Evolutionary conservation across 1,140 invertebrate genomes (phyloP), one percentile per base, ranked within the genome.

Genomic region (roundworm (Caenorhabditis elegans)): DNA sequence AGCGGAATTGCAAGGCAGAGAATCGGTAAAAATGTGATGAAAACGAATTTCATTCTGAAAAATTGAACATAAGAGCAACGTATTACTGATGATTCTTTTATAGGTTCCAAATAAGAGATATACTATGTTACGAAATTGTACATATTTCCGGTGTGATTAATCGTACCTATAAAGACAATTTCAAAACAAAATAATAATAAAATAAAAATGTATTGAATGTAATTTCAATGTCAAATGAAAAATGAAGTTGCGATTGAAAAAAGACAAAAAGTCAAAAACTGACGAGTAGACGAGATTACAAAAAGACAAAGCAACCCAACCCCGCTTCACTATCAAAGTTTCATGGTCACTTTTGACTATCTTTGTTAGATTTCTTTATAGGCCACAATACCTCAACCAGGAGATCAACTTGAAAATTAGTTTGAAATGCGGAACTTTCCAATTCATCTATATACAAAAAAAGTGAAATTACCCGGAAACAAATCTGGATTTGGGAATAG

Each of bases 261-360:
- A 17, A 26, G 13, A n/a, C 10, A 70, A n/a, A n/a, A 22, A 39
- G 17, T 2, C 3, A 70, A 70, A 70, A 39, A 39, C 60, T 15
- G 28, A 36, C n/a, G 31, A 34, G 3, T 0, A 39, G 34, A 70
- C 19, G 31, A 70, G 8, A 39, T 70, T 70, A 70, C 60, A 70
- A 31, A 5, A 13, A 70, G 34, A 70, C 60, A 70, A 70, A 70
- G 34, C 34, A 13, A 43, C 34, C 60, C 13, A 13, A 22, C 34
- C 10, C n/a, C 6, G 70, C 70, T 46, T 76, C 28, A 22, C 5
- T 17, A 17, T 70, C 17, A 70, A 36, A 3, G 0, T 77, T 77
- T 51, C 75, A 77, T 49, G 75, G 75, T 51, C 43, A 77, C 75
- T 77, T 49, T 77, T 76, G 70, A 43, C n/a, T 26, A 17, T 10